Base-by-base conservation (phyloP, 2,797 vertebrate species). In the Nannoperca australis region DNA sequence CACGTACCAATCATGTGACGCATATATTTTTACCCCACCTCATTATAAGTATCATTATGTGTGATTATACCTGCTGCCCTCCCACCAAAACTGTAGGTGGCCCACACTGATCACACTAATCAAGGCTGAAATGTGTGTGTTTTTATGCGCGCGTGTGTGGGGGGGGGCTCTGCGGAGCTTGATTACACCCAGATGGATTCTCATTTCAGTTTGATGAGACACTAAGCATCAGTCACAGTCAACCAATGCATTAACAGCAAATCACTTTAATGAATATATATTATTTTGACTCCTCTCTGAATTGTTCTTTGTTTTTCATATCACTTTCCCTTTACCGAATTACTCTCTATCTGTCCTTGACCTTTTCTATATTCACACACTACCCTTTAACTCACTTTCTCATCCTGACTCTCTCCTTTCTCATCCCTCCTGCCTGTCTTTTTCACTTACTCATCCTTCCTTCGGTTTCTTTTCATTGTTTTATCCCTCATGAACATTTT, bases 41-140 rank as follows among this genome's bases (percentile, higher is more conserved):
- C 94, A 94, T 96, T 95, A 95, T 79, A 76, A 91, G 93, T 93
- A 91, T 95, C 92, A 95, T 95, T 95, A 95, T 94, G 89, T 94
- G 87, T 95, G 93, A 95, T 96, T 95, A 95, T 94, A 94, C 94
- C 94, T 93, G 92, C 89, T 87, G 89, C 92, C 90, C 81, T 91
- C 88, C 91, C 85, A 86, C 90, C 54, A 81, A 85, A 88, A 79
- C 84, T 83, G 87, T 79, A 83, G 89, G 93, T 87, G 91, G 89
- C 88, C 89, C 85, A 85, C 59, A 66, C 82, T 94, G 93, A 94
- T 93, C 90, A 92, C 86, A 89, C 93, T 94, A 93, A 94, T 94
- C 94, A 94, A 88, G 84, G 83, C 80, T 91, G 88, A 90, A 88
- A 87, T 85, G 76, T 87, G 78, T 70, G 82, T 70, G 82, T 79